Base-by-base conservation (phyloP, 2,888 invertebrate species). In the Calameuta idolon region DNA sequence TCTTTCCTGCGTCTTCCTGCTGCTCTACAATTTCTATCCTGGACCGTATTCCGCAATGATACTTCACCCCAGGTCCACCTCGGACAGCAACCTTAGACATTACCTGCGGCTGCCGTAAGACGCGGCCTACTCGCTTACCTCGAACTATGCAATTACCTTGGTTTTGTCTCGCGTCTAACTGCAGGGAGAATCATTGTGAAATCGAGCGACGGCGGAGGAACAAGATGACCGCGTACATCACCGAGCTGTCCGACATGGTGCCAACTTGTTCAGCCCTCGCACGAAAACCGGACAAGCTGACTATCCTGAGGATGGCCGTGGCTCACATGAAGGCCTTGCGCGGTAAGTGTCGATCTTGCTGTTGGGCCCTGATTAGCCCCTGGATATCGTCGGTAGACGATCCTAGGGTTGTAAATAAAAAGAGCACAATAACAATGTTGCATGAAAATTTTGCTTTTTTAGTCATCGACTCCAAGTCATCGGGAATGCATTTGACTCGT, bases 221-320 rank as follows among this genome's bases (percentile, higher is more conserved):
- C 94, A 99, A 99, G 96, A 99, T 99, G 99, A 99, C 99, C 87
- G 98, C 99, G 86, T 99, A 99, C 93, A 99, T 99, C 92, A 99
- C 99, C 90, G 99, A 99, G 93, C 94, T 99, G 88, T 99, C 98
- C 85, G 99, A 99, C 93, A 99, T 99, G 99, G 99, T 99, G 90
- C 99, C 99, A 89, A 98, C 99, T 88, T 99, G 99, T 93, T 98
- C 98, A 90, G 98, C 99, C 75, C 94, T 99, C 85, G 99, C 99
- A 78, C 95, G 99, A 85, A 99, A 99, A 92, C 99, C 99, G 76
- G 99, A 99, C 94, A 99, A 99, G 93, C 95, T 99, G 83, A 99
- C 99, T 87, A 99, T 99, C 92, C 94, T 99, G 81, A 95, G 99
- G 89, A 99, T 99, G 99, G 99, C 99, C 75, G 99, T 99, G 80